Conservation (phyloP, 2,888 invertebrate genomes). For the Iselma pallidipennis region DNA sequence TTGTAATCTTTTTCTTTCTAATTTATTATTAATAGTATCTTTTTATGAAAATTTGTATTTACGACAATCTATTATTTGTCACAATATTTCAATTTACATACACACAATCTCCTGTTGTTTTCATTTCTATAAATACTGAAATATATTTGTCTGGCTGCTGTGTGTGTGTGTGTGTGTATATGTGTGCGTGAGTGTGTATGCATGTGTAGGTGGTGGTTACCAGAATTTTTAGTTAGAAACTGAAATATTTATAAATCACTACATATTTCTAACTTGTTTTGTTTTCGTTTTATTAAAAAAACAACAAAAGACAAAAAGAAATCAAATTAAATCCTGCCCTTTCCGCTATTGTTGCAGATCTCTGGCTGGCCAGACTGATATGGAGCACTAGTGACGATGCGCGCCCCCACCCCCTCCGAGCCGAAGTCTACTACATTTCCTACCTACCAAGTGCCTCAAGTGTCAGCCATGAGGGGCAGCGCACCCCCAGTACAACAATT, state of each 20-base stretch:
- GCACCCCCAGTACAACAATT: conserved; percentile 54
- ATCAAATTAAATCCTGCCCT: no score
- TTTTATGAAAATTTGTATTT: neutral
- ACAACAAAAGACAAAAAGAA: no score
- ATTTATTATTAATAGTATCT: neutral
- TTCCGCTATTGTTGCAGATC: conserved; percentile 54
- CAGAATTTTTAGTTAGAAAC: neutral
- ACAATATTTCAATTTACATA: neutral
- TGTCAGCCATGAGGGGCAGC: conserved; percentile 58
- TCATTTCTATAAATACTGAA: neutral
- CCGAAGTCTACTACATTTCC: conserved; percentile 57
- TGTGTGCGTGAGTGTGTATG: neutral
- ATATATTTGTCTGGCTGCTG: no score
- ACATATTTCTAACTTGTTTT: neutral
- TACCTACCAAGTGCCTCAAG: conserved; percentile 60
- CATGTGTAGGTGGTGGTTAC: conserved; percentile 4
- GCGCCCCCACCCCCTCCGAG: conserved; percentile 58
- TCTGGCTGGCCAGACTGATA: conserved; percentile 60
- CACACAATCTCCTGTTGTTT: neutral
- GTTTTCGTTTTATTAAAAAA: conserved; percentile 7
- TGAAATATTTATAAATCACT: conserved; percentile 6
- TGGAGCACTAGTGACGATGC: conserved; percentile 59
- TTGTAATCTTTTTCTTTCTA: neutral
- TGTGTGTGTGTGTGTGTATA: neutral
- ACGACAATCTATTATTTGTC: neutral